phyloP scores from a whole-genome alignment of 2,888 invertebrate genomes.

The Nomada fabriciana region DNA sequence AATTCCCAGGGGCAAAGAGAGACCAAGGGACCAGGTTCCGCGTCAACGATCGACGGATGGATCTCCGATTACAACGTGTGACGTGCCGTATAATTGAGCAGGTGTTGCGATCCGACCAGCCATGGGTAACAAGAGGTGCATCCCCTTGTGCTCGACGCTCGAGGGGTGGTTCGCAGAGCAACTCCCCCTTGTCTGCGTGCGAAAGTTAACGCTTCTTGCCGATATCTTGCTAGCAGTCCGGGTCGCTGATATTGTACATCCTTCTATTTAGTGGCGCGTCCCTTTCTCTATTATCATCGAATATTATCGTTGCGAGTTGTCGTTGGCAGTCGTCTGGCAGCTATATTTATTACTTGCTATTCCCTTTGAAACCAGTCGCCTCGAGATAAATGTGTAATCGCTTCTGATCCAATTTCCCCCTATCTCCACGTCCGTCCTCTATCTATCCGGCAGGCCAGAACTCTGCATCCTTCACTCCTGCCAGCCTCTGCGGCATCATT shows the following conservation, averaged over 20 bases:
- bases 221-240: no score
- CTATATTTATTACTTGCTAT: background rate
- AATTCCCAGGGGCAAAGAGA: constrained; percentile 54
- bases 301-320: background rate
- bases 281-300: background rate
- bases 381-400: constrained; percentile 34
- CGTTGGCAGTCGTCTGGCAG: no score
- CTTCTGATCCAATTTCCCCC: constrained; percentile 37
- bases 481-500: constrained; percentile 42
- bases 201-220: background rate
- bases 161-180: background rate
- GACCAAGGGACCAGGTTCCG: constrained; percentile 39
- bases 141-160: background rate
- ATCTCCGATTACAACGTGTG: constrained; percentile 63
- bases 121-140: constrained; percentile 15
- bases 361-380: constrained; percentile 12
- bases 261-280: background rate
- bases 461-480: background rate
- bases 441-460: constrained; percentile 6
- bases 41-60: constrained; percentile 69
- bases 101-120: constrained; percentile 62
- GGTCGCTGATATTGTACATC: background rate
- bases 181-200: background rate
- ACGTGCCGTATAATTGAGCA: constrained; percentile 72
- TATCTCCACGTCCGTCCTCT: constrained; percentile 7